Percentiles rank a stretch among this genome's conserved stretches.
These are phyloP conservation scores for Colius striatus DNA, from an alignment of 2,113 vertebrate species.

Conservation along the genomic window DNA sequence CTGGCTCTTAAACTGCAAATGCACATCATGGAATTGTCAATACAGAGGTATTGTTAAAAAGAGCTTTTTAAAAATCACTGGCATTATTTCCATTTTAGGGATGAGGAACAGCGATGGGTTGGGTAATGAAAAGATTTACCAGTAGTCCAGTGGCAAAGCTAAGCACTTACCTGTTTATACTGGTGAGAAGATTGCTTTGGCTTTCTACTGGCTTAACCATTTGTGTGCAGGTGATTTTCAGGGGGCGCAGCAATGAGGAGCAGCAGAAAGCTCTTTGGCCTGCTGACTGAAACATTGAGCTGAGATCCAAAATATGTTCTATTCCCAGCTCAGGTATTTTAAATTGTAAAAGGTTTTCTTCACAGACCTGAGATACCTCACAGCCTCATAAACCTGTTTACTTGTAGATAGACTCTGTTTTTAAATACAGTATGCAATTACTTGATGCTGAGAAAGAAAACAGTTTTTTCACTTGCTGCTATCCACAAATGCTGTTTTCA, in stretches of 20 bases:
- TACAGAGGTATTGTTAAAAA: neutral
- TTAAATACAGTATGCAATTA: neutral
- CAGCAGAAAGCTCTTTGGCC: neutral
- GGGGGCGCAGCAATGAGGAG: neutral
- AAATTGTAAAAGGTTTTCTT: neutral
- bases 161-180: neutral
- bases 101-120: neutral
- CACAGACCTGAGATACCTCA: neutral
- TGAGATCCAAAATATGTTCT: neutral
- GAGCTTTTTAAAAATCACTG: neutral
- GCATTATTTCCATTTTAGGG: neutral
- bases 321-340: neutral
- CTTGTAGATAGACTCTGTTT: neutral
- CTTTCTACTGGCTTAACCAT: neutral
- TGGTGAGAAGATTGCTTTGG: neutral
- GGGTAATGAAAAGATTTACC: neutral
- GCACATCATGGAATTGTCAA: neutral
- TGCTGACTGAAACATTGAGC: neutral
- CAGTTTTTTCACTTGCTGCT: neutral
- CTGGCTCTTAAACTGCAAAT: neutral
- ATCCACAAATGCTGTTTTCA: conserved; percentile 7
- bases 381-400: neutral
- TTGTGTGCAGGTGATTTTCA: neutral
- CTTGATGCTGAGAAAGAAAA: neutral
- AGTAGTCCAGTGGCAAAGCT: neutral